These are phyloP conservation scores for Loxodonta africana DNA, from an alignment of 2,113 vertebrate species.

Conservation along the genomic window DNA sequence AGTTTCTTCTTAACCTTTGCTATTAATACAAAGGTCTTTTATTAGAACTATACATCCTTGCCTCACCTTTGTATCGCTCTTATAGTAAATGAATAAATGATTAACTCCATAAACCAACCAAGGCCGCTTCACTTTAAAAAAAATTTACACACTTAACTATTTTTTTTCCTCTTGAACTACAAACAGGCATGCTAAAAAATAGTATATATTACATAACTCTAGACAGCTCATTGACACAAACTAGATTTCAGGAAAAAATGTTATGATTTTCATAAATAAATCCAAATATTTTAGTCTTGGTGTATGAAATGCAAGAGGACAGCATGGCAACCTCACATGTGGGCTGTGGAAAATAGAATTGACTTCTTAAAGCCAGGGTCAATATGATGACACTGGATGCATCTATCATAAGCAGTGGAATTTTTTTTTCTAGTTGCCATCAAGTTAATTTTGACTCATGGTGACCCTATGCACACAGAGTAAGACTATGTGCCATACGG, in stretches of 20 bases:
- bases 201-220: background rate
- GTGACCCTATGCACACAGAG: too few species aligned
- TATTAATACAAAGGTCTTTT: background rate
- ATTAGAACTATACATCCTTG: background rate
- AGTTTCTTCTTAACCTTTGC: background rate
- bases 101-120: background rate
- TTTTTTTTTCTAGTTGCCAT: too few species aligned
- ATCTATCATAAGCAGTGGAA: too few species aligned
- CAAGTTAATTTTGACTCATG: too few species aligned
- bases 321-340: too few species aligned
- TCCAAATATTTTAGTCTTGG: too few species aligned
- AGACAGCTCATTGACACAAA: background rate
- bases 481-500: too few species aligned
- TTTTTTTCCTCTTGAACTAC: background rate
- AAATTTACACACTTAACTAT: background rate
- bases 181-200: background rate
- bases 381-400: too few species aligned
- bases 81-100: background rate
- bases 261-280: background rate
- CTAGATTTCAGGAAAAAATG: background rate
- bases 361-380: too few species aligned
- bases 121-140: background rate
- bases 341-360: too few species aligned
- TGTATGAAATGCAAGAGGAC: too few species aligned
- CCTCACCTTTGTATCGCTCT: background rate